Evolutionary conservation across 2,888 invertebrate species (phyloP).

Genomic region (Agriopis aurantiaria): DNA sequence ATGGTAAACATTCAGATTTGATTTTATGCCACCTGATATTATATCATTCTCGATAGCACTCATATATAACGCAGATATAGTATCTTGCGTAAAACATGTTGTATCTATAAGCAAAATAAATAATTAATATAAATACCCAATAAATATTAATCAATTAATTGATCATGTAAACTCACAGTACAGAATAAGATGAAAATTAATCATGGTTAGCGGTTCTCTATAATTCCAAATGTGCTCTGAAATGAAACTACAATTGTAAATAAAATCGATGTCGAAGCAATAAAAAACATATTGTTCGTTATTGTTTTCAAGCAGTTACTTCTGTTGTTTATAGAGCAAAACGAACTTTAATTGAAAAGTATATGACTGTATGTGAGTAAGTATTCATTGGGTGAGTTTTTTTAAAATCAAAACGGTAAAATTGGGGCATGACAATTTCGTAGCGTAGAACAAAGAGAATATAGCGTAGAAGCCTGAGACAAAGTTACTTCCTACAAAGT

Average conservation of each 20-base stretch:
- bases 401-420: too few relatives aligned
- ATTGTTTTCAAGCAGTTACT: conserved; percentile 7
- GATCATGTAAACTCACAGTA: conserved; percentile 15
- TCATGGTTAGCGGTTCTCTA: conserved; percentile 11
- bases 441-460: too few relatives aligned
- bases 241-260: conserved; percentile 9
- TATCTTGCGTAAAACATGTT: conserved; percentile 13
- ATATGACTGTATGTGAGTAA: background rate
- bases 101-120: conserved; percentile 20
- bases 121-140: background rate
- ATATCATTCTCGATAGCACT: background rate
- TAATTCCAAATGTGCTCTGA: conserved; percentile 2
- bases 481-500: too few relatives aligned
- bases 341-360: background rate
- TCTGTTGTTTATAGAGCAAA: conserved; percentile 9
- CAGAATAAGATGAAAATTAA: conserved; percentile 8
- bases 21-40: background rate
- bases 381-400: background rate
- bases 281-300: conserved; percentile 21
- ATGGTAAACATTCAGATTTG: background rate
- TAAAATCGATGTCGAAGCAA: conserved; percentile 11
- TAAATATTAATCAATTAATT: background rate
- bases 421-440: too few relatives aligned
- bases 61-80: conserved; percentile 7
- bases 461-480: background rate